Percentiles rank a stretch among this genome's conserved stretches.
Conservation (phyloP, 2,797 vertebrate genomes). For the Danio jaintianensis region DNA sequence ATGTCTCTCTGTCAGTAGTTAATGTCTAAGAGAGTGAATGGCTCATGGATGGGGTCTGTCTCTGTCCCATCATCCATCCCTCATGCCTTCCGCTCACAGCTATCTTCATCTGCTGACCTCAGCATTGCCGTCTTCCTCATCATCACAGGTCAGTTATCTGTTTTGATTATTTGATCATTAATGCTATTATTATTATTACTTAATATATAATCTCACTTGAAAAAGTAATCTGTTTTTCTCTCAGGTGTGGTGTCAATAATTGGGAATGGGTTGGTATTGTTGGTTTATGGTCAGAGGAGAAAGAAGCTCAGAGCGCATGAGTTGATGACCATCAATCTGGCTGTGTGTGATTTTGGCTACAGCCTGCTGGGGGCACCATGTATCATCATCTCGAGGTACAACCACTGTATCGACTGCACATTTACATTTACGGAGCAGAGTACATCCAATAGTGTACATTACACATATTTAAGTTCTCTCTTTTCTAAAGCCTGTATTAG, state of each 20-base stretch:
- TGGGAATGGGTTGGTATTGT: constrained; percentile 68
- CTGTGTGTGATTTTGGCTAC: constrained; percentile 71
- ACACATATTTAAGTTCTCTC: neutral
- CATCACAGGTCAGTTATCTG: constrained; percentile 60
- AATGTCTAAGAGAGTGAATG: constrained; percentile 53
- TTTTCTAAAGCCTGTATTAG: neutral
- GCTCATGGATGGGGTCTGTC: constrained; percentile 50
- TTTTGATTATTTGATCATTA: neutral
- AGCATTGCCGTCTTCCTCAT: constrained; percentile 62
- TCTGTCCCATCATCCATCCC: constrained; percentile 56
- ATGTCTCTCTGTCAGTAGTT: constrained; percentile 1
- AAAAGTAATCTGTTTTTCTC: neutral
- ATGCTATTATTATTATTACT: neutral
- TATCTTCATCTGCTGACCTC: constrained; percentile 63
- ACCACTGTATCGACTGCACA: neutral
- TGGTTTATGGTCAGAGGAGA: constrained; percentile 63
- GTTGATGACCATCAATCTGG: constrained; percentile 72
- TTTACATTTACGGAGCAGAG: neutral
- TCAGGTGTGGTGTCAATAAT: constrained; percentile 63
- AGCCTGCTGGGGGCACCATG: constrained; percentile 69
- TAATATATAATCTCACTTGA: neutral
- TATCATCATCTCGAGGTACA: constrained; percentile 68
- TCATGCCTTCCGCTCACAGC: constrained; percentile 63
- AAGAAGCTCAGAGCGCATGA: constrained; percentile 69
- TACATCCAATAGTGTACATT: neutral